phyloP scores from a whole-genome alignment of 1,140 invertebrate species.

The Diorhabda elongata region DNA sequence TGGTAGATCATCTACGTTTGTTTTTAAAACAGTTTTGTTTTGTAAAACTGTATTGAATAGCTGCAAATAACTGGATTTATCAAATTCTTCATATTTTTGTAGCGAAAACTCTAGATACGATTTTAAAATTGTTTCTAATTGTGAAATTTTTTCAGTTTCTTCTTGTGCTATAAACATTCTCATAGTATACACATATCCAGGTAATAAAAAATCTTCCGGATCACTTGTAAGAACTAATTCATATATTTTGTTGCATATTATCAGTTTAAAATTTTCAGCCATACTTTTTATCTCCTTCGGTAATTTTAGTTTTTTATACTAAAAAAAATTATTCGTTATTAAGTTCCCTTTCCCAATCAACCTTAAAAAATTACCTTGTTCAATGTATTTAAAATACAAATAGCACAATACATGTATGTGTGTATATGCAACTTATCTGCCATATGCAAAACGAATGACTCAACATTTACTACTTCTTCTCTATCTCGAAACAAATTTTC shows the following conservation, averaged over 20 bases:
- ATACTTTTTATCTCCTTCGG: constrained; percentile 14
- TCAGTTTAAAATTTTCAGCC: constrained; percentile 15
- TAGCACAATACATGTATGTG: constrained; percentile 22
- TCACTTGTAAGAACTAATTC: constrained; percentile 15
- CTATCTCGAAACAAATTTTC: constrained; percentile 33
- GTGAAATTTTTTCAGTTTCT: constrained; percentile 19
- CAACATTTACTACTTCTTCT: constrained; percentile 23
- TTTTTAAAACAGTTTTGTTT: constrained; percentile 31
- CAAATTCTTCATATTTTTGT: constrained; percentile 20
- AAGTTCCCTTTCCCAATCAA: not conserved
- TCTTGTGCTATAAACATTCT: constrained; percentile 23
- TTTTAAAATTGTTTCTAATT: constrained; percentile 13
- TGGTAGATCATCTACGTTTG: constrained; percentile 25
- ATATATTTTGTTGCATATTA: constrained; percentile 11
- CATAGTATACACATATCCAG: constrained; percentile 21
- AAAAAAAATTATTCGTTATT: constrained; percentile 23
- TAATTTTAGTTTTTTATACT: constrained; percentile 33
- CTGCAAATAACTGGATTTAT: constrained; percentile 26
- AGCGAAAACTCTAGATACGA: constrained; percentile 23
- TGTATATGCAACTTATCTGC: constrained; percentile 21
- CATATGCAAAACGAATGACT: constrained; percentile 23
- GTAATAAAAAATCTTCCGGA: constrained; percentile 16
- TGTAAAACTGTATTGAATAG: constrained; percentile 35
- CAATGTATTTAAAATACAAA: constrained; percentile 23
- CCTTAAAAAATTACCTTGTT: constrained; percentile 20